phyloP scores from a whole-genome alignment of 2,888 invertebrate genomes.

The Lasiommata megera region DNA sequence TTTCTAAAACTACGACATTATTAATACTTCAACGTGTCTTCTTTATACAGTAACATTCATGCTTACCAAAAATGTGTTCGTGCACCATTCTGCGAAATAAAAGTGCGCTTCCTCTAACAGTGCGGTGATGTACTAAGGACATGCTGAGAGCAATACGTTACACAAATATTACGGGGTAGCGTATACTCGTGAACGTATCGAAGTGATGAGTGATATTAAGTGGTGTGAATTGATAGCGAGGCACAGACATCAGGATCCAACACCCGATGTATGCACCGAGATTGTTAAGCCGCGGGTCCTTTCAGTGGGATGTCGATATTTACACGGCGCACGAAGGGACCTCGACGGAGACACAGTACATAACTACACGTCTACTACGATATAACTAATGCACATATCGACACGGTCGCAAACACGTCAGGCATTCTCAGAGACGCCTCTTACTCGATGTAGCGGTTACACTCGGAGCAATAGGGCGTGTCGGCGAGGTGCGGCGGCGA shows the following conservation, averaged over 20 bases:
- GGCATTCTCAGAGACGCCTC: constrained; percentile 72
- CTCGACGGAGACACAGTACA: constrained; percentile 38
- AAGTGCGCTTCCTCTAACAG: constrained; percentile 49
- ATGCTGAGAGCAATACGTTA: constrained; percentile 52
- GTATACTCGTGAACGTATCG: constrained; percentile 21
- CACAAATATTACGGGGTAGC: constrained; percentile 5
- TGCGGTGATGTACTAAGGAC: constrained; percentile 51
- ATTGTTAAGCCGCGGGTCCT: constrained; percentile 25
- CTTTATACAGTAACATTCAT: constrained; percentile 40
- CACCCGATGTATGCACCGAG: constrained; percentile 19
- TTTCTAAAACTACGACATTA: constrained; percentile 27
- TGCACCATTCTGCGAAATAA: constrained; percentile 56
- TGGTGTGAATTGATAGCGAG: constrained; percentile 31
- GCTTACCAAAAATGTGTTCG: constrained; percentile 56
- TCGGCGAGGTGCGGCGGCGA: constrained; percentile 76
- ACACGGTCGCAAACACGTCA: constrained; percentile 79
- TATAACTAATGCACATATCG: constrained; percentile 71
- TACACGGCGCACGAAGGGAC: constrained; percentile 38
- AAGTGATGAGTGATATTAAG: constrained; percentile 44
- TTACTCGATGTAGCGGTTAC: constrained; percentile 94
- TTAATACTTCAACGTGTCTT: constrained; percentile 18
- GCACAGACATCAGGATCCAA: constrained; percentile 10
- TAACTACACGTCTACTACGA: constrained; percentile 47
- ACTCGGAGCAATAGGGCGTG: constrained; percentile 89
- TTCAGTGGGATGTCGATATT: constrained; percentile 23